phyloP scores from a whole-genome alignment of 2,797 vertebrate species.

The Chrysocyon brachyurus region DNA sequence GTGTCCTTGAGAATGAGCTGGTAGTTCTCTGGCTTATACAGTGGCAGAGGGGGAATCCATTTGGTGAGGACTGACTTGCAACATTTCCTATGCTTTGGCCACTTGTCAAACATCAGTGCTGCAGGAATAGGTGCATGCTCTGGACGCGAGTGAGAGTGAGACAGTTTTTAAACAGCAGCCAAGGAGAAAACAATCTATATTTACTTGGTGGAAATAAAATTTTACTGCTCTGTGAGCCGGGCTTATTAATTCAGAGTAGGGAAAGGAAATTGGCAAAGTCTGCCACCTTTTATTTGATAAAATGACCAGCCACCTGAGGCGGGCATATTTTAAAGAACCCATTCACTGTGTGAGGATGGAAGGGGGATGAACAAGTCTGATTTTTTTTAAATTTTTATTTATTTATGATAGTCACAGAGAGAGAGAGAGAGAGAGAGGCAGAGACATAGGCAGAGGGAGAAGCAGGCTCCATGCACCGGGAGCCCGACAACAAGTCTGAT shows the following conservation, averaged over 20 bases:
- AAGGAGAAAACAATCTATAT: slow-evolving; percentile 62
- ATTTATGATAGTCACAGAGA: too few species aligned
- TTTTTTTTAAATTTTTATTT: background rate
- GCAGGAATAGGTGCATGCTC: background rate
- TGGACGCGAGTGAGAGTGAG: slow-evolving; percentile 1
- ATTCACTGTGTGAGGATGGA: background rate
- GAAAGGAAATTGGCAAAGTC: slow-evolving; percentile 73
- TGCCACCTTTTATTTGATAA: slow-evolving; percentile 72
- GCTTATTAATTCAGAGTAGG: slow-evolving; percentile 69
- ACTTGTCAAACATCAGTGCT: background rate
- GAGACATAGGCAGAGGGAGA: too few species aligned
- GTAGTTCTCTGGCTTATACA: background rate
- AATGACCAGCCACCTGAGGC: slow-evolving; percentile 51
- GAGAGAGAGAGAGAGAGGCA: too few species aligned
- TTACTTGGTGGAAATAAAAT: slow-evolving; percentile 66
- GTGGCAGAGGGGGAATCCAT: background rate
- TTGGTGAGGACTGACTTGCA: background rate
- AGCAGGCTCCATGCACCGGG: too few species aligned
- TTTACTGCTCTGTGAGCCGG: slow-evolving; percentile 36
- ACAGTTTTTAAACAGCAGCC: slow-evolving; percentile 52
- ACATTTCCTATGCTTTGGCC: background rate
- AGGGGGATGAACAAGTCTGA: background rate
- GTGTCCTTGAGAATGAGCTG: background rate
- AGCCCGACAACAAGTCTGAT: background rate
- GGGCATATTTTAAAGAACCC: background rate